Conservation (phyloP, 2,113 vertebrate genomes). For the Trichechus manatus region DNA sequence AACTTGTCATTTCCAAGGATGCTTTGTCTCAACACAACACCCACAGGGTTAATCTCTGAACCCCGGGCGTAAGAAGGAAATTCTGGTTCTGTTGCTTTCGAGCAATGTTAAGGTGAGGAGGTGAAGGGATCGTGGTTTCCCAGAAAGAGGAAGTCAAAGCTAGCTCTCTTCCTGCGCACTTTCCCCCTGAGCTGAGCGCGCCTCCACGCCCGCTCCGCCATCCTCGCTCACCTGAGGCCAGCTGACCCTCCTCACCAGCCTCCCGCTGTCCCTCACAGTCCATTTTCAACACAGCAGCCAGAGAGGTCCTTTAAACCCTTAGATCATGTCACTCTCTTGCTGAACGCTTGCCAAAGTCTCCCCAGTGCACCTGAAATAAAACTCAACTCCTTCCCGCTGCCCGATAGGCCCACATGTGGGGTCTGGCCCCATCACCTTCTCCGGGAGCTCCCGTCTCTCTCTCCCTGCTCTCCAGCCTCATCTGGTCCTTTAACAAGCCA, state of each 20-base stretch:
- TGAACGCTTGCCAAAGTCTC: too few relatives aligned
- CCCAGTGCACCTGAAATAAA: accelerated
- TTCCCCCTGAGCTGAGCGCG: not conserved
- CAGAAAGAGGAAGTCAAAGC: not conserved
- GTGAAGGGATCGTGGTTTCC: not conserved
- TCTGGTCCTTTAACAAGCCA: not conserved
- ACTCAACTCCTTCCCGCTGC: too few relatives aligned
- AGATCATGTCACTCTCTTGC: accelerated
- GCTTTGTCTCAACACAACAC: not conserved
- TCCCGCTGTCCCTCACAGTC: not conserved
- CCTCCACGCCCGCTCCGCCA: too few relatives aligned
- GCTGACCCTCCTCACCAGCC: not conserved
- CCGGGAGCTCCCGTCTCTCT: not conserved
- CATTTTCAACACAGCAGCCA: not conserved
- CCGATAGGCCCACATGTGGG: accelerated
- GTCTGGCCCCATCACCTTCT: accelerated
- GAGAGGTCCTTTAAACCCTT: not conserved
- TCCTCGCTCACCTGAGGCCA: not conserved
- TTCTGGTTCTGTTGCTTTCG: not conserved
- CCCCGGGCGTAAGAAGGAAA: too few relatives aligned
- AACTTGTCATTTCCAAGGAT: not conserved
- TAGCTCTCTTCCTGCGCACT: accelerated
- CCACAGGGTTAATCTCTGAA: accelerated
- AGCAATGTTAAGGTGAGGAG: accelerated
- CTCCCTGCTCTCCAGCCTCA: not conserved